Conservation (phyloP, 2,797 vertebrate species). For the Poeciliopsis turneri region DNA sequence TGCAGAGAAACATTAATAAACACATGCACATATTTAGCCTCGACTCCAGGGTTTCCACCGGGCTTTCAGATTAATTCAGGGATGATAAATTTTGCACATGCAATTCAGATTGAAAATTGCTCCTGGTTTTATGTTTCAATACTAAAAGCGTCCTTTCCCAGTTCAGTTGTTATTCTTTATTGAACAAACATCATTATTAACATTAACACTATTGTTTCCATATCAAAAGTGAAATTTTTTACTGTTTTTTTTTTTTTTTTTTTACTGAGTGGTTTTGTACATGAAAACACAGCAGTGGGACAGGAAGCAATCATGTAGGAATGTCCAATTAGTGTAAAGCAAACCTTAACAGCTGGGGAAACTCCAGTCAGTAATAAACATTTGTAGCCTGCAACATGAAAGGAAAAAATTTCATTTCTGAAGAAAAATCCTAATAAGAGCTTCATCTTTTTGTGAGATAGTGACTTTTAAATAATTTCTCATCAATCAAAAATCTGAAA, state of each 20-base stretch:
- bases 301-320: not conserved
- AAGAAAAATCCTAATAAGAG: not conserved
- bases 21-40: not conserved
- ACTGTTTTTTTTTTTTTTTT: no score
- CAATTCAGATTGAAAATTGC: not conserved
- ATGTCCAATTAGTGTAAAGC: not conserved
- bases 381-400: not conserved
- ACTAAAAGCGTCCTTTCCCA: not conserved
- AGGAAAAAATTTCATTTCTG: not conserved
- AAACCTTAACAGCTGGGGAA: not conserved
- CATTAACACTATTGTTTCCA: not conserved
- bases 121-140: not conserved
- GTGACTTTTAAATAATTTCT: not conserved
- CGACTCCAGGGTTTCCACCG: not conserved
- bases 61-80: not conserved
- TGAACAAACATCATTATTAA: not conserved
- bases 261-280: not conserved
- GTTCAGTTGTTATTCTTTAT: not conserved
- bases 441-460: not conserved
- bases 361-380: not conserved
- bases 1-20: not conserved
- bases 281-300: not conserved
- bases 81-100: not conserved
- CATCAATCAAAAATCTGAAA: not conserved
- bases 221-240: not conserved